Base-by-base conservation (phyloP, 2,888 invertebrate species). In the Andricus curvator region DNA sequence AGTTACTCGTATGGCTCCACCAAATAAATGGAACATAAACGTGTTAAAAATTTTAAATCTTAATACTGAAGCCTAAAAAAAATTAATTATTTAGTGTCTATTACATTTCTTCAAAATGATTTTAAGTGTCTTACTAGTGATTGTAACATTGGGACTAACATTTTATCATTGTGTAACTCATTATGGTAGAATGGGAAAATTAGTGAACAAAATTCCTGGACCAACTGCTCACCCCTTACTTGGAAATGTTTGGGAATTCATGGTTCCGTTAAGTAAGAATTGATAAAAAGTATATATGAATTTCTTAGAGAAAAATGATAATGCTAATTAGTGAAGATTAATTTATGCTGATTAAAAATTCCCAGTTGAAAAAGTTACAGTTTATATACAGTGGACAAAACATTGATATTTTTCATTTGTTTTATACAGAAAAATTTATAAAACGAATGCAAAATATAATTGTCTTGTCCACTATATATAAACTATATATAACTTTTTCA, bases 181-280 rank as follows among this genome's bases (percentile, higher is more conserved):
- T 56, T 82, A 86, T 93, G 90, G 89, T 25, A 84, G 84, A 81
- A 44, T 29, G 20, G 89, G 87, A 2, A 84, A 87, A 77, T 74
- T 90, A 0, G 82, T 93, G 0, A 83, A 88, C 62, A 89, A 84
- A 85, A 89, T 93, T 80, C 93, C 93, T 0, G 93, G 93, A 20
- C 90, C 91, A 17, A 78, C 64, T 2, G 67, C 78, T 11, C 9
- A 82, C 5, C 89, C 88, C 5, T 0, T 89, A 0, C 1, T 90
- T 15, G 90, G 90, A 2, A 88, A 88, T 81, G 0, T 86, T 68
- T 33, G 77, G 0, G 60, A 78, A 41, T 78, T 78, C 20, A 37
- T 67, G 56, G 29, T 25, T 33, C 74, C 74, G 0, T 33, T 74
- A n/a, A 56, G 74, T 74, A 74, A 33, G 51, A 51, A 37, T 37